Conservation (phyloP, 2,888 invertebrate species). For the Drosophila phalerata region DNA sequence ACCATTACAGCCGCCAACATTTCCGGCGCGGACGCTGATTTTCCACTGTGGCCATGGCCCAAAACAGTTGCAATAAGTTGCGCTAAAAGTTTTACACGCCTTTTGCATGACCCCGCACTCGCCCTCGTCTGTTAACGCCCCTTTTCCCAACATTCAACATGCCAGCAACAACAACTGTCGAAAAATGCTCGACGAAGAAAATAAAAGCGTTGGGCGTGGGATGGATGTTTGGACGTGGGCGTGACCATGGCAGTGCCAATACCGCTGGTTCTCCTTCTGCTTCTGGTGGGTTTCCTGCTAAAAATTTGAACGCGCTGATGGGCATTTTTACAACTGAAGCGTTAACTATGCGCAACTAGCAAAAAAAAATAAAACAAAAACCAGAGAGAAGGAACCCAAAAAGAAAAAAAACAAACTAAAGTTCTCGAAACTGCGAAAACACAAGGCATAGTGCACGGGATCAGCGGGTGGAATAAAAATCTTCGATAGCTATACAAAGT, state of each 20-base stretch:
- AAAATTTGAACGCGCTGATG: slow-evolving; percentile 77
- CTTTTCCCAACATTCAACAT: not conserved
- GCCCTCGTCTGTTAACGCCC: not conserved
- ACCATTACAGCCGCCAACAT: slow-evolving; percentile 65
- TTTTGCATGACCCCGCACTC: slow-evolving; percentile 46
- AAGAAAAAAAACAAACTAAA: slow-evolving; percentile 7
- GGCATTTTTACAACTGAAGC: slow-evolving; percentile 79
- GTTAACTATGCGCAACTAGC: slow-evolving; percentile 76
- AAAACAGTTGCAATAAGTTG: slow-evolving; percentile 80
- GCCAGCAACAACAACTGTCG: slow-evolving; percentile 25
- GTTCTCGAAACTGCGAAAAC: slow-evolving; percentile 3
- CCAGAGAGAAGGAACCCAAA: slow-evolving; percentile 20
- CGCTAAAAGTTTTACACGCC: slow-evolving; percentile 75
- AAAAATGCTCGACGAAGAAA: slow-evolving; percentile 51
- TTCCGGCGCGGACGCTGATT: slow-evolving; percentile 74
- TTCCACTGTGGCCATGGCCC: slow-evolving; percentile 74
- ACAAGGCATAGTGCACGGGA: slow-evolving; percentile 1
- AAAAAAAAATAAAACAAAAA: slow-evolving; percentile 27
- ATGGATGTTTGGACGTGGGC: slow-evolving; percentile 25
- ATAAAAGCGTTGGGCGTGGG: slow-evolving; percentile 54
- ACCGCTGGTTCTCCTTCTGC: slow-evolving; percentile 3
- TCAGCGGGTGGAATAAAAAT: slow-evolving; percentile 21
- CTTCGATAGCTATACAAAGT: slow-evolving; percentile 57
- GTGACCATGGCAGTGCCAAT: slow-evolving; percentile 27
- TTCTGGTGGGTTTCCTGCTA: slow-evolving; percentile 46